Conservation (phyloP, 2,888 invertebrate species). For the Aplocera efformata region DNA sequence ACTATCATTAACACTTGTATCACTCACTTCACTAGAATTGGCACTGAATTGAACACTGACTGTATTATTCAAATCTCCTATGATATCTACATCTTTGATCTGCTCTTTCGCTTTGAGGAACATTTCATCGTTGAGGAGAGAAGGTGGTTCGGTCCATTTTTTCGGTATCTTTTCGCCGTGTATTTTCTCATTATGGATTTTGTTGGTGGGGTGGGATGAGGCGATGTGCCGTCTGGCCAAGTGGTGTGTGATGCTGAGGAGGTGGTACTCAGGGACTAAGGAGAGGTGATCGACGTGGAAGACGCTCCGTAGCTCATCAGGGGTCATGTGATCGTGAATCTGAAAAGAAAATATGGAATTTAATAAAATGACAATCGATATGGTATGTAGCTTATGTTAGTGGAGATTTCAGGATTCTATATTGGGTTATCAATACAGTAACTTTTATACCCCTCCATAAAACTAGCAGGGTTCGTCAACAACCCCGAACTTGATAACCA, state of each 20-base stretch:
- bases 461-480: too few species aligned
- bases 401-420: too few species aligned
- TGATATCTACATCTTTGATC: slow-evolving; percentile 67
- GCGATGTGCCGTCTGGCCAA: slow-evolving; percentile 65
- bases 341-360: slow-evolving; percentile 57
- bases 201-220: slow-evolving; percentile 50
- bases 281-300: slow-evolving; percentile 91
- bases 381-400: too few species aligned
- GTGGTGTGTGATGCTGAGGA: slow-evolving; percentile 87
- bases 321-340: slow-evolving; percentile 94
- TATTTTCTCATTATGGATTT: slow-evolving; percentile 46
- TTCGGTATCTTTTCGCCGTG: slow-evolving; percentile 63
- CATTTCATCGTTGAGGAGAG: slow-evolving; percentile 70
- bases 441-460: too few species aligned
- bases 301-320: slow-evolving; percentile 88
- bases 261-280: slow-evolving; percentile 91
- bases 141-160: slow-evolving; percentile 50
- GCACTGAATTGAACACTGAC: slow-evolving; percentile 66
- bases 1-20: slow-evolving; percentile 34
- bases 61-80: slow-evolving; percentile 67
- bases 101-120: slow-evolving; percentile 57
- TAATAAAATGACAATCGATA: too few species aligned
- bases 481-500: too few species aligned
- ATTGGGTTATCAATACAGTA: too few species aligned
- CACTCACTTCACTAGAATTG: slow-evolving; percentile 66